phyloP scores from a whole-genome alignment of 2,113 vertebrate genomes.

The Puntigrus tetrazona region DNA sequence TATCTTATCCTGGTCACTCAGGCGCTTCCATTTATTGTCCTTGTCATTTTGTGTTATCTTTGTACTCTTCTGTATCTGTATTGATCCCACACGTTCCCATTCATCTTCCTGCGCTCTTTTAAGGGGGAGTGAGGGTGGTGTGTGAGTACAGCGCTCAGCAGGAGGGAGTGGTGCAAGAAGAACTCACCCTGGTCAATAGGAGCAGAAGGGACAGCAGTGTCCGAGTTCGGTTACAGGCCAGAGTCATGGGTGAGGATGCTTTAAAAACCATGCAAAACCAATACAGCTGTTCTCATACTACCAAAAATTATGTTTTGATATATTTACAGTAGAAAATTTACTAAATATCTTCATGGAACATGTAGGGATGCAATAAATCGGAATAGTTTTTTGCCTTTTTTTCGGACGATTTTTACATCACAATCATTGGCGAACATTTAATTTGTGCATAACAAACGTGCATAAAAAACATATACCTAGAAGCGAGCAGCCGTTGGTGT shows the following conservation, averaged over 20 bases:
- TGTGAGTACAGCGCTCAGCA: constrained; percentile 88
- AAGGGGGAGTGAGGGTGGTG: constrained; percentile 77
- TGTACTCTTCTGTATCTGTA: background rate
- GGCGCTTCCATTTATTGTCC: background rate
- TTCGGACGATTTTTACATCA: too few relatives aligned
- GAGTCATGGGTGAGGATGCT: constrained; percentile 78
- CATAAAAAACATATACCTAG: too few relatives aligned
- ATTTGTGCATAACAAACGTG: too few relatives aligned
- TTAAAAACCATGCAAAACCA: too few relatives aligned
- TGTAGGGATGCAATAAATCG: too few relatives aligned
- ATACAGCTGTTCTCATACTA: too few relatives aligned
- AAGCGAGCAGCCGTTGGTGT: too few relatives aligned
- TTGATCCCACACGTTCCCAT: background rate
- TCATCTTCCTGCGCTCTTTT: background rate
- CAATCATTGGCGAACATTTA: too few relatives aligned
- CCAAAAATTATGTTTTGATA: too few relatives aligned
- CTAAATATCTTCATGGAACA: too few relatives aligned
- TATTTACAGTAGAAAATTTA: too few relatives aligned
- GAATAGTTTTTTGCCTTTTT: too few relatives aligned
- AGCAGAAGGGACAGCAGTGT: constrained; percentile 66
- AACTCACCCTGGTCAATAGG: constrained; percentile 79
- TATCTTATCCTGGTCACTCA: background rate
- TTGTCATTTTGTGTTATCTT: background rate
- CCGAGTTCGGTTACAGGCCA: constrained; percentile 81
- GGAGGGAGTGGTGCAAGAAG: constrained; percentile 86